Conservation (phyloP, 1,140 invertebrate genomes). For the Acromyrmex heyeri region DNA sequence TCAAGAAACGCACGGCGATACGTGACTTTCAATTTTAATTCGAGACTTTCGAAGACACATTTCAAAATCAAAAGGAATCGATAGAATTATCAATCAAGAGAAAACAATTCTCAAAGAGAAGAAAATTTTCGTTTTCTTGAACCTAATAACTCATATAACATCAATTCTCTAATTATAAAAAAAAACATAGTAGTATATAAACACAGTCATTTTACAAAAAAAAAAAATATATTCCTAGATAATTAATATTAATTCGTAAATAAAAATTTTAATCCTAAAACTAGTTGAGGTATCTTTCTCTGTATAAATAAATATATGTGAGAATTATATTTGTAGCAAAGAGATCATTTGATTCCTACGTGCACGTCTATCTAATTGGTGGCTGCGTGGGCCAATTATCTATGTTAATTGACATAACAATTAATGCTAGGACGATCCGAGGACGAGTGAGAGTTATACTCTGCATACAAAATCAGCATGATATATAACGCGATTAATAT, state of each 20-base stretch:
- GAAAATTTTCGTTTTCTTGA: background rate
- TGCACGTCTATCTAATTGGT: background rate
- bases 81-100: background rate
- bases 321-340: background rate
- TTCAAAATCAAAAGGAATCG: constrained; percentile 3
- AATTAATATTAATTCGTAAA: background rate
- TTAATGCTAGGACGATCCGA: background rate
- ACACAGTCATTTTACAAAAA: background rate
- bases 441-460: background rate
- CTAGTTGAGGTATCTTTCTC: background rate
- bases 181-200: background rate
- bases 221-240: background rate
- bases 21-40: constrained; percentile 55
- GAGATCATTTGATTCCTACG: background rate
- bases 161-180: background rate
- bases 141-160: background rate
- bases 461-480: background rate
- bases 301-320: background rate
- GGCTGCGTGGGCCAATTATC: background rate
- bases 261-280: background rate
- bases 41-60: constrained; percentile 22
- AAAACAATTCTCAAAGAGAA: too few relatives aligned
- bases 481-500: background rate
- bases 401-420: constrained; percentile 34
- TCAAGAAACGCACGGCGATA: constrained; percentile 29